phyloP scores from a whole-genome alignment of 2,113 vertebrate genomes.

The Dromaius novaehollandiae region DNA sequence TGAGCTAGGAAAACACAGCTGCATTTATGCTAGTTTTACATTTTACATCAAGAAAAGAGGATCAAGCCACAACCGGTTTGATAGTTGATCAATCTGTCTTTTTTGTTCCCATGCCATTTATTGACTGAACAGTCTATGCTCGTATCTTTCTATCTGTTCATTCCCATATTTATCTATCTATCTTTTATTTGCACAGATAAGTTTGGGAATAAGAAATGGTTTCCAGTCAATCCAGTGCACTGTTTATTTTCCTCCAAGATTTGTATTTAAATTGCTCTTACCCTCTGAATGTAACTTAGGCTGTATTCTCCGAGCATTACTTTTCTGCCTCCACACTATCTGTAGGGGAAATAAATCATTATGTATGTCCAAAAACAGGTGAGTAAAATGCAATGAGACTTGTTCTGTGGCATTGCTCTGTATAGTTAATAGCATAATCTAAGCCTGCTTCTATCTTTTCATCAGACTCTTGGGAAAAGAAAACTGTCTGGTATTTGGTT shows the following conservation, averaged over 20 bases:
- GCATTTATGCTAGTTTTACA: background rate
- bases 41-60: background rate
- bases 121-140: background rate
- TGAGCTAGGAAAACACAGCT: background rate
- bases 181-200: background rate
- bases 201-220: background rate
- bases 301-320: background rate
- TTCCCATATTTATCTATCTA: background rate
- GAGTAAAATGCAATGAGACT: background rate
- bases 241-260: background rate
- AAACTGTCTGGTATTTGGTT: background rate
- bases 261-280: background rate
- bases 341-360: background rate
- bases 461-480: background rate
- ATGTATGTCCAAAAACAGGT: slow-evolving; percentile 13
- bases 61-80: background rate
- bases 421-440: background rate
- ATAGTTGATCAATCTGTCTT: background rate
- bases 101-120: background rate
- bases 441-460: background rate
- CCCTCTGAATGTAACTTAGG: background rate
- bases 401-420: background rate
- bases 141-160: background rate
- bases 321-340: background rate
- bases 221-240: background rate